Conservation (phyloP, 2,113 vertebrate species). For the Eidolon helvum region DNA sequence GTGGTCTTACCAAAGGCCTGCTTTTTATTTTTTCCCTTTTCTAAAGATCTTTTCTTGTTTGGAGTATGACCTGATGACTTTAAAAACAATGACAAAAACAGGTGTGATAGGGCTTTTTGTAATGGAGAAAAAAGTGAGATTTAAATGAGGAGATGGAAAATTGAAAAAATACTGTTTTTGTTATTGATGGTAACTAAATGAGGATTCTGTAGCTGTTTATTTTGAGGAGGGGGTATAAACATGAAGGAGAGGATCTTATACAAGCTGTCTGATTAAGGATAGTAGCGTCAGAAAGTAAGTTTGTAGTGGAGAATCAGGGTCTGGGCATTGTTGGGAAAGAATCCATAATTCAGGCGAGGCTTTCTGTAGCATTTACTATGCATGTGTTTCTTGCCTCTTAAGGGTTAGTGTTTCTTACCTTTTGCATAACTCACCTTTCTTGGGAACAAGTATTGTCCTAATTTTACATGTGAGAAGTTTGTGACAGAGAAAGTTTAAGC, state of each 20-base stretch:
- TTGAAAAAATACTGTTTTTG: slow-evolving; percentile 27
- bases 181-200: not conserved
- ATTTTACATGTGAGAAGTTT: not conserved
- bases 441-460: not conserved
- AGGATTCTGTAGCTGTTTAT: not conserved
- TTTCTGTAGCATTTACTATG: not conserved
- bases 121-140: not conserved
- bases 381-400: fast-evolving
- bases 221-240: not conserved
- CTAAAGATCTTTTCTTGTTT: not conserved
- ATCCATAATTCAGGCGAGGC: not conserved
- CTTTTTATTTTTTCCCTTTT: too few relatives aligned
- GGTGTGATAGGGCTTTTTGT: not conserved
- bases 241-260: not conserved
- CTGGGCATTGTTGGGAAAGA: not conserved
- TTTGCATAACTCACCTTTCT: not conserved
- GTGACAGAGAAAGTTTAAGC: not conserved
- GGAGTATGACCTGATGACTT: not conserved
- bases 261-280: not conserved
- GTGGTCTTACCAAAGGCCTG: not conserved
- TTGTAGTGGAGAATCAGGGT: not conserved
- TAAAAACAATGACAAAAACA: not conserved
- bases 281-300: not conserved
- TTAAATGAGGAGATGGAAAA: slow-evolving; percentile 33
- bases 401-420: fast-evolving